Base-by-base conservation (phyloP, 1,140 invertebrate genomes). In the Caerostris extrusa region DNA sequence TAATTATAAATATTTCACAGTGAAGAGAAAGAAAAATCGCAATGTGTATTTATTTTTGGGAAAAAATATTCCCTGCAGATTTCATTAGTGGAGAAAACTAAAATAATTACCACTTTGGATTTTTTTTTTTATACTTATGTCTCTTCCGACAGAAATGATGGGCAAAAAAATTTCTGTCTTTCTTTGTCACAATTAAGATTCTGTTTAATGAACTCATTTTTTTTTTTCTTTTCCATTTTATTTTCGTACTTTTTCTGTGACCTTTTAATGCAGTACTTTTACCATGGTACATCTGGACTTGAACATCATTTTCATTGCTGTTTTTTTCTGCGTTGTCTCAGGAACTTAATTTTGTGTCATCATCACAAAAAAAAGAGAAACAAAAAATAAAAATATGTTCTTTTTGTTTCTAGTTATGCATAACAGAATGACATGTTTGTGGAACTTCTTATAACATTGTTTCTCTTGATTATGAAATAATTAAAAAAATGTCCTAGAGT, bases 111-210 rank as follows among this genome's bases (percentile, higher is more conserved):
- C 7, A 7, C 50, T 90, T 56, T 90, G 12, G n/a, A n/a, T 53
- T 17, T 90, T 71, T 12, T 61, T 10, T 71, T 77, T 90, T n/a
- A 61, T 88, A 57, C 19, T 19, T 19, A 58, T 85, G 83, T n/a
- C 53, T 71, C 71, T 71, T 71, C 64, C 14, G 6, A n/a, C 56
- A 91, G 64, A 91, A 90, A 91, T 82, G 69, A 82, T 82, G 90
- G 61, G 17, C 14, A 58, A 69, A 91, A 91, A 57, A 57, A 50
- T 81, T 91, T 82, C 34, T 12, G 12, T 82, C 64, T 12, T 17
- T 87, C 69, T 90, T 77, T n/a, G 71, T 81, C 90, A 91, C 90
- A 91, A 91, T 91, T 91, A 91, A 91, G 71, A n/a, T 60, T 34
- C 12, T 14, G 58, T 34, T n/a, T 91, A 91, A 91, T 91, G 90